phyloP scores from a whole-genome alignment of 2,888 invertebrate genomes.

The Pollenia labialis region DNA sequence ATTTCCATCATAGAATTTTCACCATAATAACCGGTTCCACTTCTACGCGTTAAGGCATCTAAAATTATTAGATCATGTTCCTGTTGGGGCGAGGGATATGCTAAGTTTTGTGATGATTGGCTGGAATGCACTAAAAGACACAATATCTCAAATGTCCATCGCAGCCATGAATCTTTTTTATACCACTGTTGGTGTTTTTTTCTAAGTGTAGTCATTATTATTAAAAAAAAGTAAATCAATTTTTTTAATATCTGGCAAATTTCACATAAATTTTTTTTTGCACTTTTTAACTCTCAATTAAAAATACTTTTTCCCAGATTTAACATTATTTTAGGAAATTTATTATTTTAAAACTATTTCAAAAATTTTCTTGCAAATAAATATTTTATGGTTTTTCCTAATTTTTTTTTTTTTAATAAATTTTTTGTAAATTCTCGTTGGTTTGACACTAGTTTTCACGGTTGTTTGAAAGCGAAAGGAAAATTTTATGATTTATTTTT shows the following conservation, averaged over 20 bases:
- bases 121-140: conserved; percentile 57
- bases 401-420: not conserved
- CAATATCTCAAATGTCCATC: conserved; percentile 68
- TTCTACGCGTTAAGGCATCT: conserved; percentile 89
- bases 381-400: not conserved
- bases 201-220: conserved; percentile 61
- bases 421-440: not conserved
- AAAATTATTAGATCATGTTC: conserved; percentile 90
- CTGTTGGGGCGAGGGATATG: conserved; percentile 85
- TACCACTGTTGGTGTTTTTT: conserved; percentile 74
- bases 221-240: not conserved
- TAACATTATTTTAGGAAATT: not conserved
- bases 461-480: conserved; percentile 63
- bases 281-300: not conserved
- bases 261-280: not conserved
- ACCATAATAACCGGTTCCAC: conserved; percentile 84
- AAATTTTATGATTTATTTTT: conserved; percentile 36
- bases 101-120: conserved; percentile 67
- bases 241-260: not conserved
- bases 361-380: not conserved
- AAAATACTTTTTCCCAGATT: not conserved
- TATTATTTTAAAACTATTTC: not conserved
- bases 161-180: conserved; percentile 79
- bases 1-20: conserved; percentile 91
- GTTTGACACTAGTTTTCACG: conserved; percentile 60